Conservation (phyloP, 2,888 invertebrate species). For the Ctena decussata region DNA sequence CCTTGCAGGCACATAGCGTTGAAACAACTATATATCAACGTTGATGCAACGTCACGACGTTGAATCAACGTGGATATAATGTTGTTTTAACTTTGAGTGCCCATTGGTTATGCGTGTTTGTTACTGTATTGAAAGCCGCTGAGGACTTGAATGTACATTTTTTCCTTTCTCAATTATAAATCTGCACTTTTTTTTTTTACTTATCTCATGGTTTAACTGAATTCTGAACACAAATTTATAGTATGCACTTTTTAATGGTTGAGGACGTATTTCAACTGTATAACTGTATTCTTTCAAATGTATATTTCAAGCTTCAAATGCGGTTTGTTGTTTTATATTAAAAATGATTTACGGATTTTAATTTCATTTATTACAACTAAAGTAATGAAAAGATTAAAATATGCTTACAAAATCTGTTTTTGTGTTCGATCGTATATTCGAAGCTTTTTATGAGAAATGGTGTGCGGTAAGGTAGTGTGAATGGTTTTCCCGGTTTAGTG, state of each 20-base stretch:
- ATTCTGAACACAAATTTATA: no score
- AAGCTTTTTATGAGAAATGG: no score
- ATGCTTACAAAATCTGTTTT: background rate
- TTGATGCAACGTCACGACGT: no score
- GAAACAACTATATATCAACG: no score
- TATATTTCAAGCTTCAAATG: constrained; percentile 8
- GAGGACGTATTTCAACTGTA: no score
- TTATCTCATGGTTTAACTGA: background rate
- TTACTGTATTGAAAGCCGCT: background rate
- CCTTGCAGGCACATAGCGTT: no score
- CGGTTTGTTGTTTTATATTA: constrained; percentile 3
- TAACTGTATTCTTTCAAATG: background rate
- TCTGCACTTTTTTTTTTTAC: background rate
- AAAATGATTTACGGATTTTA: background rate
- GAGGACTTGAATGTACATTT: background rate
- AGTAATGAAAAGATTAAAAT: background rate
- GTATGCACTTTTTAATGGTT: no score
- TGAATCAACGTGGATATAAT: no score
- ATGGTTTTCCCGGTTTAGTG: no score
- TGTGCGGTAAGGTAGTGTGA: no score
- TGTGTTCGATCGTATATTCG: background rate
- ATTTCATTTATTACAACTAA: constrained; percentile 1
- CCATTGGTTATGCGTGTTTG: background rate
- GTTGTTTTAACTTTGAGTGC: no score
- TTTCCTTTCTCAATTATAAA: background rate